Conservation (phyloP, 2,113 vertebrate genomes). For the Gadus macrocephalus region DNA sequence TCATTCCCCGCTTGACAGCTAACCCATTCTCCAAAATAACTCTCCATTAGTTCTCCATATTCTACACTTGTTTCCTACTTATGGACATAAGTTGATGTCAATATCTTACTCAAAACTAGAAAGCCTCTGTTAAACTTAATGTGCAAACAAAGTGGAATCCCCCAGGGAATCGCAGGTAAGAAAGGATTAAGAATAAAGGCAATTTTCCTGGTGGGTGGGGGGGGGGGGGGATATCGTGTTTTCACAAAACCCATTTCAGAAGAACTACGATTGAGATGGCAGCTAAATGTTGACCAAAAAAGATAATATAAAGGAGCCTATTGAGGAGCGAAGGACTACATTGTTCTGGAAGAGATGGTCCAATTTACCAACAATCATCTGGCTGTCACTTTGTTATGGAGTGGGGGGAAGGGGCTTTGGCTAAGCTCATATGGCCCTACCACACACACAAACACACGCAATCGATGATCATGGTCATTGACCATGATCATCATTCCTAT, state of each 20-base stretch:
- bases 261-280: conserved; percentile 47
- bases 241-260: conserved; percentile 50
- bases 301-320: conserved; percentile 55
- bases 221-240: conserved; percentile 8
- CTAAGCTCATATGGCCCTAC: conserved; percentile 36
- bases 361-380: conserved; percentile 48
- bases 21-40: too few relatives aligned
- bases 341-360: conserved; percentile 56
- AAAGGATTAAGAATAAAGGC: too few relatives aligned
- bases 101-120: conserved; percentile 12
- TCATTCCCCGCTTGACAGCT: too few relatives aligned
- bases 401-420: conserved; percentile 37
- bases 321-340: conserved; percentile 59
- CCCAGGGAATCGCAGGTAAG: neutral
- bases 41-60: too few relatives aligned
- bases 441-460: conserved; percentile 14
- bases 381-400: conserved; percentile 48
- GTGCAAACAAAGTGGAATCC: conserved; percentile 26
- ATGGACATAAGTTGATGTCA: neutral
- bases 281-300: conserved; percentile 46
- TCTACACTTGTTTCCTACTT: too few relatives aligned
- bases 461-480: conserved; percentile 49
- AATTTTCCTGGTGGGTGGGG: neutral
- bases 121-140: conserved; percentile 10
- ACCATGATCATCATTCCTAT: conserved; percentile 41